A percentile compares a stretch with the other conserved stretches of the same genome.
phyloP scores from a whole-genome alignment of 2,113 vertebrate genomes.

The Micronycteris hirsuta region DNA sequence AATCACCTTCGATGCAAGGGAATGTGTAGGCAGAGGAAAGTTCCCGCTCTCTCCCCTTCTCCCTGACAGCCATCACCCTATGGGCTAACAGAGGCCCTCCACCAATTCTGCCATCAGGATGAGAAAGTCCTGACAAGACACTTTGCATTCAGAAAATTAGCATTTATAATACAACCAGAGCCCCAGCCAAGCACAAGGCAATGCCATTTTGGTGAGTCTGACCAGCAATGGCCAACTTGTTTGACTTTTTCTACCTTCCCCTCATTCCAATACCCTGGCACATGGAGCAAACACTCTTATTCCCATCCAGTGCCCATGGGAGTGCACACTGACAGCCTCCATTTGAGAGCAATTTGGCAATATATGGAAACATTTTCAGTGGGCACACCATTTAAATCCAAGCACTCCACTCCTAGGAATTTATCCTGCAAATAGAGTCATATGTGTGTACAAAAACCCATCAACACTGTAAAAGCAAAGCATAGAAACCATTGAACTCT shows the following conservation, averaged over 20 bases:
- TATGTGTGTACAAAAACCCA: not conserved
- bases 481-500: not conserved
- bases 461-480: not conserved
- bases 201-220: not conserved
- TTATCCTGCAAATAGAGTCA: not conserved
- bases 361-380: not conserved
- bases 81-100: not conserved
- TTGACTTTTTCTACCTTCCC: not conserved
- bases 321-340: not conserved
- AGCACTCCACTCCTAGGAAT: not conserved
- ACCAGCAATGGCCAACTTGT: not conserved
- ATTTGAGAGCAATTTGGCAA: not conserved
- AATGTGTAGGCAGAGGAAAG: not conserved
- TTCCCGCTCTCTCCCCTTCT: not conserved
- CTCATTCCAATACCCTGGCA: accelerated
- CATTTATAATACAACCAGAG: not conserved
- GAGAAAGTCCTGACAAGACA: not conserved
- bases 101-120: not conserved
- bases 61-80: not conserved
- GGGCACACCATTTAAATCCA: not conserved
- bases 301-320: not conserved
- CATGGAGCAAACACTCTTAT: not conserved
- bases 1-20: slow-evolving; percentile 19
- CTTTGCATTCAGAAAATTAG: slow-evolving; percentile 44
- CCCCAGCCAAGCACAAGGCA: not conserved